Base-by-base conservation (phyloP, 2,888 invertebrate genomes). In the Lasioglossum vierecki region DNA sequence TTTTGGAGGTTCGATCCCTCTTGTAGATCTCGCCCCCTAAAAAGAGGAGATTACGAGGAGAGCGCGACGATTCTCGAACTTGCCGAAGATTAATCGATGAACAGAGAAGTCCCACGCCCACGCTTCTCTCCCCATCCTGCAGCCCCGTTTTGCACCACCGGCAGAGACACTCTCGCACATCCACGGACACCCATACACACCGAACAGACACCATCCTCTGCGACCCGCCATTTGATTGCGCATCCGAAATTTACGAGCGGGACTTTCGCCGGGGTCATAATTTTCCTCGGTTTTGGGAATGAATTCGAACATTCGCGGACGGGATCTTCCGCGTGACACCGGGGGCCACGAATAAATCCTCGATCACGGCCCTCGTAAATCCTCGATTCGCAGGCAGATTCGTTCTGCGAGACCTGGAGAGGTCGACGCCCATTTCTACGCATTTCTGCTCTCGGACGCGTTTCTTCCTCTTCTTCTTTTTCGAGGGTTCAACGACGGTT, bases 201-300 rank as follows among this genome's bases (percentile, higher is more conserved):
- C 53, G 8, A 3, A 26, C 49, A 2, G 11, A 18, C 35, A n/a
- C 44, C 46, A 71, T 46, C n/a, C 53, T 26, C 53, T 26, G 13
- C 26, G 35, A 46, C 26, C 39, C 41, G 18, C 68, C 71, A 76
- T 60, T 60, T 82, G 82, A 84, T 80, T 79, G 79, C 81, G 70
- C 71, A 44, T 70, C 13, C 49, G 49, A 79, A 41, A 88, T 89
- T 89, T 83, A 89, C 85, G 88, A 90, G 83, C 83, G 66, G 79
- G 80, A 86, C 86, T 82, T 88, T 86, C 85, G 76, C 30, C 74
- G 73, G 53, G 83, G 78, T 79, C 83, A 86, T 87, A 86, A 87
- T 86, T 86, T 86, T 81, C 82, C 84, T 76, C 22, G 79, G 76
- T 84, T 85, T 84, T 26, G 26, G 49, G 76, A 84, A 84, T 84